Evolutionary conservation across 2,888 invertebrate species (phyloP).

Genomic region (Sinotaia quadrata): DNA sequence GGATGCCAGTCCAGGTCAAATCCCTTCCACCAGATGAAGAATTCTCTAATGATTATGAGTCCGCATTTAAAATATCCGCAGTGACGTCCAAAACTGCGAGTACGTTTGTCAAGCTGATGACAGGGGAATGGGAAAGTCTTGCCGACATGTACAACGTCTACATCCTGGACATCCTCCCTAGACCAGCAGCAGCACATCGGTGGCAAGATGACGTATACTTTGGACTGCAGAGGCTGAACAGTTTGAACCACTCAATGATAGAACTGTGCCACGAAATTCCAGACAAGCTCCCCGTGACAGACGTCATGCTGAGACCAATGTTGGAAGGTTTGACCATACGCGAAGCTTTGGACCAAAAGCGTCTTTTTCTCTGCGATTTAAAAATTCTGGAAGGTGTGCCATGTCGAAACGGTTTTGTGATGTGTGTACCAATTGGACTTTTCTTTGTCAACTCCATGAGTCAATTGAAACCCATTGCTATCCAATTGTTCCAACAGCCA

Average conservation of each 20-base stretch:
- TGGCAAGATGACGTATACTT: constrained; percentile 73
- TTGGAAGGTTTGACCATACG: constrained; percentile 65
- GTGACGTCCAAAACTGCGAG: constrained; percentile 60
- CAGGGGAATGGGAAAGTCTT: constrained; percentile 69
- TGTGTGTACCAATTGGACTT: constrained; percentile 72
- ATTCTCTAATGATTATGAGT: constrained; percentile 70
- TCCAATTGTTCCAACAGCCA: constrained; percentile 72
- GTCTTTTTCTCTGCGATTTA: constrained; percentile 71
- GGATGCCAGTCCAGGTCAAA: constrained; percentile 60
- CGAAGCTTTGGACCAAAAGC: constrained; percentile 66
- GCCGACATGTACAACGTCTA: constrained; percentile 68
- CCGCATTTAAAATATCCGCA: constrained; percentile 67
- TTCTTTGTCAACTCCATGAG: constrained; percentile 71
- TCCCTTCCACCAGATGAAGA: constrained; percentile 68
- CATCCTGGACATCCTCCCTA: constrained; percentile 60
- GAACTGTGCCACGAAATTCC: constrained; percentile 72
- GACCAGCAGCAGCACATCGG: constrained; percentile 54
- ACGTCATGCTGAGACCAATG: constrained; percentile 65
- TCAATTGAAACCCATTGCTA: constrained; percentile 73
- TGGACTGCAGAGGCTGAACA: constrained; percentile 73
- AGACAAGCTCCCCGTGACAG: constrained; percentile 71
- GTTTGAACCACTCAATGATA: constrained; percentile 73
- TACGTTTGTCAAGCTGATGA: constrained; percentile 57
- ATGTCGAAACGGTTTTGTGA: constrained; percentile 58
- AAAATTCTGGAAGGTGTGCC: constrained; percentile 64